Percentiles rank a stretch among this genome's conserved stretches.
Evolutionary conservation across 2,113 vertebrate genomes (phyloP).

Genomic region (Lycaon pictus): DNA sequence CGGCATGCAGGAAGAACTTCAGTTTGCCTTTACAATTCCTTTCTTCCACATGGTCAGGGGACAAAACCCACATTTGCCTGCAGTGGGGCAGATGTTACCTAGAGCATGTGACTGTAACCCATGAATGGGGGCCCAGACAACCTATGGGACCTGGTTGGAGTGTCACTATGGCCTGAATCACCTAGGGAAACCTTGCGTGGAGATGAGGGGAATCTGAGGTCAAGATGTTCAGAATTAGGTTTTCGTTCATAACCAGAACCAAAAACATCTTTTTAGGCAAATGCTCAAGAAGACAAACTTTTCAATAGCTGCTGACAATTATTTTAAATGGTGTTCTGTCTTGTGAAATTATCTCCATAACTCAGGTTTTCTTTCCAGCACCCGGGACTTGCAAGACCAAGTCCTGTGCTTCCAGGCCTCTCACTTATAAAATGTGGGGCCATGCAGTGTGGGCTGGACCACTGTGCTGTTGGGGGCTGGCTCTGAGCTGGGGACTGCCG

Average conservation of each 20-base stretch:
- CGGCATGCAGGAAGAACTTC: rapidly evolving
- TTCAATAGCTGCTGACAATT: rapidly evolving
- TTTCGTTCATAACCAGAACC: neutral
- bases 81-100: neutral
- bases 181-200: neutral
- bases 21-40: rapidly evolving
- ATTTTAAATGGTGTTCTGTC: neutral
- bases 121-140: neutral
- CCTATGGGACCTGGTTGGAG: neutral
- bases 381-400: too few species aligned
- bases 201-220: neutral
- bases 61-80: rapidly evolving
- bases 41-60: neutral
- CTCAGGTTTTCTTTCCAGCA: neutral
- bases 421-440: neutral
- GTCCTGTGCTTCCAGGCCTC: neutral
- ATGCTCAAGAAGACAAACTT: neutral
- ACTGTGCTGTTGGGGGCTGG: too few species aligned
- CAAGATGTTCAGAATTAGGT: neutral
- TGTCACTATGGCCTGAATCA: neutral
- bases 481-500: neutral
- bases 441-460: neutral
- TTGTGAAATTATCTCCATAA: rapidly evolving
- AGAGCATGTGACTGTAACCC: neutral
- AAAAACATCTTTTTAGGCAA: neutral